Conservation (phyloP, 30 jellyfish, hydroid and myxozoan species). For the Aurelia aurita region DNA sequence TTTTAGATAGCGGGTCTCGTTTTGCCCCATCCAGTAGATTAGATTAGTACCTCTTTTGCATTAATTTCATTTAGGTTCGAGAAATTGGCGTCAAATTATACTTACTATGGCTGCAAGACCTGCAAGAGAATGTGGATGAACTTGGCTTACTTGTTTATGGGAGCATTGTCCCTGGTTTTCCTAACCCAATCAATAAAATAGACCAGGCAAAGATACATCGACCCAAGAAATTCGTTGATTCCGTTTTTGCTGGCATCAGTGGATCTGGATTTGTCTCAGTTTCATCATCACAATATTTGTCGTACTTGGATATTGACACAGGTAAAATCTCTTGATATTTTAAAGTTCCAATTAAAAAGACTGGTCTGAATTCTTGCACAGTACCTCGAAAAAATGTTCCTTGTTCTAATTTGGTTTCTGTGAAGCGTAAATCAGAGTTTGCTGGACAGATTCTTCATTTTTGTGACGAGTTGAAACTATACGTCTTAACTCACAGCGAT, state of each 20-base stretch:
- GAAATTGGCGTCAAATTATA: conserved; percentile 85
- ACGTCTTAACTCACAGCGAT: too few species aligned
- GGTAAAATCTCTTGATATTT: conserved; percentile 40
- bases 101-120: conserved; percentile 90
- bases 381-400: too few species aligned
- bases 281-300: conserved; percentile 53
- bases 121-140: conserved; percentile 91
- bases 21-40: too few species aligned
- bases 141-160: conserved; percentile 84
- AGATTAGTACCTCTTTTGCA: too few species aligned
- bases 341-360: too few species aligned
- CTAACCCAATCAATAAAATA: conserved; percentile 68
- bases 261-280: conserved; percentile 66
- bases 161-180: conserved; percentile 91
- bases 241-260: conserved; percentile 66
- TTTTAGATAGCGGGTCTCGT: too few species aligned
- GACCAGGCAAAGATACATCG: conserved; percentile 59
- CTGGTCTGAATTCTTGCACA: too few species aligned
- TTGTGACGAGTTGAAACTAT: too few species aligned
- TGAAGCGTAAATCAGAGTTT: too few species aligned
- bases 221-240: conserved; percentile 61
- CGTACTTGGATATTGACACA: conserved; percentile 73
- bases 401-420: too few species aligned
- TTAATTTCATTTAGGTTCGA: conserved; percentile 57
- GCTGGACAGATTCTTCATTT: too few species aligned